A percentile compares a stretch with the other conserved stretches of the same genome.
phyloP scores from a whole-genome alignment of 2,888 invertebrate genomes.

The Caenorhabditis sp. region DNA sequence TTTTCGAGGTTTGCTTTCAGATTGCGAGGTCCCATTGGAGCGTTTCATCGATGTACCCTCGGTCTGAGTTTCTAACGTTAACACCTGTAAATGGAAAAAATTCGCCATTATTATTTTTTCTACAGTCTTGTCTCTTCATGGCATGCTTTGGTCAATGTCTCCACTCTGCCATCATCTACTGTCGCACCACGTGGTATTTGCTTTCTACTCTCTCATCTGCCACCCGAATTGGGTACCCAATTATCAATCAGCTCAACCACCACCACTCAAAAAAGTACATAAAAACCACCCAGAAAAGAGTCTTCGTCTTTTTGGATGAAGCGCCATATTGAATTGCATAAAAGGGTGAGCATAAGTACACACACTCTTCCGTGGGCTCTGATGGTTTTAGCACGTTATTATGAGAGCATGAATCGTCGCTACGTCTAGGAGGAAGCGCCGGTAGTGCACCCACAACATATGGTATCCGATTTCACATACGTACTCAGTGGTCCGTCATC shows the following conservation, averaged over 20 bases:
- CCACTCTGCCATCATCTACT: background rate
- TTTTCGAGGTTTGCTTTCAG: too few relatives aligned
- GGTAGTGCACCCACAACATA: constrained; percentile 42
- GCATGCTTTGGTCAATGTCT: background rate
- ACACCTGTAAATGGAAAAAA: too few relatives aligned
- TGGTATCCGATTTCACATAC: constrained; percentile 43
- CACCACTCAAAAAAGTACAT: constrained; percentile 33
- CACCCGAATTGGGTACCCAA: constrained; percentile 18
- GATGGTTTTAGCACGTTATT: constrained; percentile 56
- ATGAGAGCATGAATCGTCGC: constrained; percentile 44
- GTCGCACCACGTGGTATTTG: constrained; percentile 18
- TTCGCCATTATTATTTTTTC: too few relatives aligned
- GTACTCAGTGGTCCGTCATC: constrained; percentile 36
- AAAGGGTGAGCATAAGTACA: constrained; percentile 32
- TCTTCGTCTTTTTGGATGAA: constrained; percentile 34
- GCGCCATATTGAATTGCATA: constrained; percentile 46
- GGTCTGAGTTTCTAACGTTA: too few relatives aligned
- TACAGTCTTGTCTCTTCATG: background rate
- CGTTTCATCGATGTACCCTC: too few relatives aligned
- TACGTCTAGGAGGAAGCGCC: constrained; percentile 22
- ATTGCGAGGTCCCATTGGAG: too few relatives aligned
- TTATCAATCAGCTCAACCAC: constrained; percentile 37
- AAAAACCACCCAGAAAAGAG: constrained; percentile 17
- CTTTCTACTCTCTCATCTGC: constrained; percentile 9
- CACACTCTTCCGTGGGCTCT: constrained; percentile 12